These are phyloP conservation scores for Tragopan temminckii DNA, from an alignment of 2,797 vertebrate genomes.

Conservation along the genomic window DNA sequence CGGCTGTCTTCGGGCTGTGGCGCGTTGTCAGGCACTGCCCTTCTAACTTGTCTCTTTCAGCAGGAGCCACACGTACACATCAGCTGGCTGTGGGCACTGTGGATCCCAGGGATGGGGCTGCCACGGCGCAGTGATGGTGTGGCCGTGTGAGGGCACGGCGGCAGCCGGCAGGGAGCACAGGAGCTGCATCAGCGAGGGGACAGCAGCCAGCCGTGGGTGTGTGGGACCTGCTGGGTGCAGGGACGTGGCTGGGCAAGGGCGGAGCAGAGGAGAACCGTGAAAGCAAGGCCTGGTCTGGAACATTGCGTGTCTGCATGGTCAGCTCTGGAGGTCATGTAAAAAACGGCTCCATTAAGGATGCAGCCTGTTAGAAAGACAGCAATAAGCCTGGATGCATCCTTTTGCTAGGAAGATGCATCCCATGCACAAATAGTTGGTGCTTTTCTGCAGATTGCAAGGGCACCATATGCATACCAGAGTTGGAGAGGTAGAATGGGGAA, in stretches of 20 bases:
- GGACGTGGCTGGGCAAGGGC: background rate
- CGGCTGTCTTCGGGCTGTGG: slow-evolving; percentile 29
- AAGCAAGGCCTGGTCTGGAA: background rate
- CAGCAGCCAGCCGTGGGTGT: background rate
- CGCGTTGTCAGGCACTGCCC: background rate
- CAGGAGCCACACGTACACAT: background rate
- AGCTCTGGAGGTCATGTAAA: background rate
- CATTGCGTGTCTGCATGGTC: background rate
- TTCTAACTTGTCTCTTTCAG: slow-evolving; percentile 40
- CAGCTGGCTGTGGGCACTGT: background rate
- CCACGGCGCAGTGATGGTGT: background rate
- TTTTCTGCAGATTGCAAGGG: background rate
- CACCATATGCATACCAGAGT: fast-evolving
- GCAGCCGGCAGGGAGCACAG: slow-evolving; percentile 1
- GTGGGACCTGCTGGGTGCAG: background rate
- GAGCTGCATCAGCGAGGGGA: background rate
- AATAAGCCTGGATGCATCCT: background rate
- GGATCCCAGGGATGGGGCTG: background rate
- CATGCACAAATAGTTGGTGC: background rate
- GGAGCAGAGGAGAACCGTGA: background rate
- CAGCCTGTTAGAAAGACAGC: background rate
- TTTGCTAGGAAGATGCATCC: background rate
- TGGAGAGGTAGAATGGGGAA: background rate
- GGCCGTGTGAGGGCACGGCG: background rate
- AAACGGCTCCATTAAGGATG: background rate